phyloP scores from a whole-genome alignment of 2,113 vertebrate genomes.

The Struthidea cinerea region DNA sequence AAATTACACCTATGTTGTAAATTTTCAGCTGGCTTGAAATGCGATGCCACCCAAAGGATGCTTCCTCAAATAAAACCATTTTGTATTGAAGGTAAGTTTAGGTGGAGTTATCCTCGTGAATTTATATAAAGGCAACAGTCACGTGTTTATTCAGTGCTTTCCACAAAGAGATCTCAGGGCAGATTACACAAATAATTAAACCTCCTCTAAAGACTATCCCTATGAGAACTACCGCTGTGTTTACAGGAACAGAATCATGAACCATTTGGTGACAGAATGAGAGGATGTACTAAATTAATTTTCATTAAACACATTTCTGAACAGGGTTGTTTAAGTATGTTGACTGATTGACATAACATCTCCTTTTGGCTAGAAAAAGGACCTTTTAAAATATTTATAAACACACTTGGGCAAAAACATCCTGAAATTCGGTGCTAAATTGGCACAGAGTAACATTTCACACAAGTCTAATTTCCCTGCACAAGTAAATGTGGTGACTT shows the following conservation, averaged over 20 bases:
- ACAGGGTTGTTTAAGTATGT: background rate
- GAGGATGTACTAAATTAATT: conserved; percentile 20
- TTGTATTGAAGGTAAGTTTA: background rate
- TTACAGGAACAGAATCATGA: background rate
- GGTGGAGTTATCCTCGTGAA: background rate
- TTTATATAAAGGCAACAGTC: background rate
- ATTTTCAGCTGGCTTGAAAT: background rate
- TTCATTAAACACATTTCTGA: background rate
- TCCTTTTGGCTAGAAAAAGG: conserved; percentile 5
- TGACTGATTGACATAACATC: background rate
- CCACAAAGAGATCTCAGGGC: background rate
- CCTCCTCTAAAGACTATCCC: background rate
- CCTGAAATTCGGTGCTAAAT: background rate
- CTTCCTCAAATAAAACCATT: background rate
- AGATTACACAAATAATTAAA: conserved; percentile 16
- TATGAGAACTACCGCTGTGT: background rate
- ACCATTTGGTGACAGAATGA: background rate
- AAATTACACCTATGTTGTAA: background rate
- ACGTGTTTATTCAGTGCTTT: background rate
- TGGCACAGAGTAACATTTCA: background rate
- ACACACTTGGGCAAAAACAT: background rate
- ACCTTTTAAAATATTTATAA: conserved; percentile 40
- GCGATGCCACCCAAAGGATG: background rate
- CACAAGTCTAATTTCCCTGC: background rate
- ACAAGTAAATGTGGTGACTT: background rate